Conservation (phyloP, 2,113 vertebrate species). For the Natator depressus region DNA sequence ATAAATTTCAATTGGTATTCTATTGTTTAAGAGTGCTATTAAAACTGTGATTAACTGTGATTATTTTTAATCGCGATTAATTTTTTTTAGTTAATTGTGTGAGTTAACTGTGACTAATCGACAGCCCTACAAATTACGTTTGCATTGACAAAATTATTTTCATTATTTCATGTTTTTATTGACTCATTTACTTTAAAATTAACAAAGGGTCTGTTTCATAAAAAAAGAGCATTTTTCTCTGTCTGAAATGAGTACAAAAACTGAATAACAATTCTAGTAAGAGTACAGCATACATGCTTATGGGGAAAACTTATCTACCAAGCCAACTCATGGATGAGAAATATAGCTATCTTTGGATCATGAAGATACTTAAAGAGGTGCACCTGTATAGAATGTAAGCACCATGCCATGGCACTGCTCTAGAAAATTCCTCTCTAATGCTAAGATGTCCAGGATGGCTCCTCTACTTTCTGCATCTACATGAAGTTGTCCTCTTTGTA, state of each 20-base stretch:
- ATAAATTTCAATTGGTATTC: no score
- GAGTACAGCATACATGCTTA: neutral
- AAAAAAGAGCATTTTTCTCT: neutral
- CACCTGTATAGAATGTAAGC: neutral
- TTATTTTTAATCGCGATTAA: no score
- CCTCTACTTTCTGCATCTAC: no score
- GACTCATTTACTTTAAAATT: conserved; percentile 1
- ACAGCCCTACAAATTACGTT: neutral
- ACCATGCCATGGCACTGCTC: neutral
- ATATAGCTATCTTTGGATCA: neutral
- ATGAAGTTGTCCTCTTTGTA: conserved; percentile 30
- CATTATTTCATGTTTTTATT: neutral
- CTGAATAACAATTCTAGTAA: conserved; percentile 8
- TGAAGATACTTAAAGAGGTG: neutral
- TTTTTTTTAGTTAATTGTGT: no score
- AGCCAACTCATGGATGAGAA: fast-evolving
- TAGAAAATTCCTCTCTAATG: neutral
- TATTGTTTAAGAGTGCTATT: no score
- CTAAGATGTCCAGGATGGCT: neutral
- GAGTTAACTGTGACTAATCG: no score
- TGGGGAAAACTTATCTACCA: conserved; percentile 7
- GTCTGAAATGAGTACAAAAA: neutral
- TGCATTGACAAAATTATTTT: neutral
- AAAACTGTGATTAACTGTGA: no score
- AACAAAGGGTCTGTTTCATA: conserved; percentile 1